Conservation (phyloP, 1,140 invertebrate genomes). For the Hylaeus volcanicus region DNA sequence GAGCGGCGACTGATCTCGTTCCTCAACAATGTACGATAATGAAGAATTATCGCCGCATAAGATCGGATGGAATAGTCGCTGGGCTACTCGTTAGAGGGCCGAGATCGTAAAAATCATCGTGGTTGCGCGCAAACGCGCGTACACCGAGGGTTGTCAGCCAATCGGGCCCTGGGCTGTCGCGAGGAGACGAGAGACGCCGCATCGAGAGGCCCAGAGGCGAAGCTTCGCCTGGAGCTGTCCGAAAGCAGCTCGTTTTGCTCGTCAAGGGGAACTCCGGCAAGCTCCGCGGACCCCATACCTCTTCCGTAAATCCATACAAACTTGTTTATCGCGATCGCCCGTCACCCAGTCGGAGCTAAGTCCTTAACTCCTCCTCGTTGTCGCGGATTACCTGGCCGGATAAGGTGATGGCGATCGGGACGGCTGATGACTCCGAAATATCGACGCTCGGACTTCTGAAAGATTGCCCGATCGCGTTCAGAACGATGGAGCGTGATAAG, state of each 20-base stretch:
- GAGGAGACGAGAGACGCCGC: conserved; percentile 7
- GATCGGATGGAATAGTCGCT: conserved; percentile 70
- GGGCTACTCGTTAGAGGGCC: conserved; percentile 77
- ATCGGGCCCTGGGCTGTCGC: conserved; percentile 30
- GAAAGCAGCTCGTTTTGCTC: conserved; percentile 53
- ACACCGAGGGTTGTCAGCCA: conserved; percentile 38
- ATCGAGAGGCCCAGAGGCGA: background rate
- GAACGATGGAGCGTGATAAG: too few species aligned
- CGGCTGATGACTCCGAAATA: conserved; percentile 36
- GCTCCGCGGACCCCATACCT: conserved; percentile 7
- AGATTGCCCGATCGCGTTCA: background rate
- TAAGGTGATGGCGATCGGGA: conserved; percentile 3
- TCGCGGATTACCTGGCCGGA: conserved; percentile 30
- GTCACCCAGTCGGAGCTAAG: conserved; percentile 37
- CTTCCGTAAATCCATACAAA: conserved; percentile 58
- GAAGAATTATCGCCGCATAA: conserved; percentile 81
- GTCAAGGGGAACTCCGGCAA: conserved; percentile 22
- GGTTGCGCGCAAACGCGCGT: conserved; percentile 29
- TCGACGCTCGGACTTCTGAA: background rate
- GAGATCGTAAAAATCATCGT: conserved; percentile 77
- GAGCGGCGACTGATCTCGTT: conserved; percentile 28
- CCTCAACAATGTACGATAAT: conserved; percentile 80
- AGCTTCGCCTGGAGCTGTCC: conserved; percentile 49
- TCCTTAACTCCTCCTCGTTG: conserved; percentile 50
- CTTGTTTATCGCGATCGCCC: conserved; percentile 64